Conservation (phyloP, 1,140 invertebrate species). For the Leptestheria dahalacensis region DNA sequence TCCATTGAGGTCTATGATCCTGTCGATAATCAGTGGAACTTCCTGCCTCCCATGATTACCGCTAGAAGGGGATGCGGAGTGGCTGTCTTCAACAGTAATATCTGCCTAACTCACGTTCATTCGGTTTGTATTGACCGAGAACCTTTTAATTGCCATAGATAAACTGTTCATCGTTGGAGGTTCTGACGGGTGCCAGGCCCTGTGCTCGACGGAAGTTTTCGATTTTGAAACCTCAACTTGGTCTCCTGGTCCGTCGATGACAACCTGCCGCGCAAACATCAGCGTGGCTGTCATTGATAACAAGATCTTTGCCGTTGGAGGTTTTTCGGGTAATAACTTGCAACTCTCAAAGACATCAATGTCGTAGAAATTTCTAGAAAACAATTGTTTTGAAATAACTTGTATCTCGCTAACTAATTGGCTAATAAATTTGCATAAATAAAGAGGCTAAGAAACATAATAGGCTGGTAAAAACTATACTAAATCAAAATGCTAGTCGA, state of each 20-base stretch:
- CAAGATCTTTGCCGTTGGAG: conserved; percentile 59
- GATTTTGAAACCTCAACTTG: conserved; percentile 42
- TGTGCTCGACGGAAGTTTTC: conserved; percentile 48
- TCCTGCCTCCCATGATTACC: conserved; percentile 39
- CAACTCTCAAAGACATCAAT: no score
- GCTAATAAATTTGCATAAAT: neutral
- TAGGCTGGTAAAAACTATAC: no score
- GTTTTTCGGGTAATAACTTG: conserved; percentile 45
- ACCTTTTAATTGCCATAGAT: no score
- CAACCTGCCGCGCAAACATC: conserved; percentile 48
- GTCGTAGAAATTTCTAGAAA: no score
- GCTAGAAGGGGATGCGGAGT: conserved; percentile 50
- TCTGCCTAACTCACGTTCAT: no score
- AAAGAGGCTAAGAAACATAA: neutral
- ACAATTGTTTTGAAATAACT: no score
- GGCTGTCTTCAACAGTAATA: conserved; percentile 41
- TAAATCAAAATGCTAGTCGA: no score
- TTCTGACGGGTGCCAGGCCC: conserved; percentile 51
- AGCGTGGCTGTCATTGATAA: conserved; percentile 50
- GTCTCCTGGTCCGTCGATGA: conserved; percentile 50
- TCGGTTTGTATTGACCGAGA: conserved; percentile 19
- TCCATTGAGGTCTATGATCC: conserved; percentile 55
- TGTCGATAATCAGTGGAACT: conserved; percentile 34
- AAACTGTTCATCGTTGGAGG: conserved; percentile 50
- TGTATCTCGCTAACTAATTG: no score